These are phyloP conservation scores for Lepus townsendii DNA, from an alignment of 2,797 vertebrate species.

Conservation along the genomic window DNA sequence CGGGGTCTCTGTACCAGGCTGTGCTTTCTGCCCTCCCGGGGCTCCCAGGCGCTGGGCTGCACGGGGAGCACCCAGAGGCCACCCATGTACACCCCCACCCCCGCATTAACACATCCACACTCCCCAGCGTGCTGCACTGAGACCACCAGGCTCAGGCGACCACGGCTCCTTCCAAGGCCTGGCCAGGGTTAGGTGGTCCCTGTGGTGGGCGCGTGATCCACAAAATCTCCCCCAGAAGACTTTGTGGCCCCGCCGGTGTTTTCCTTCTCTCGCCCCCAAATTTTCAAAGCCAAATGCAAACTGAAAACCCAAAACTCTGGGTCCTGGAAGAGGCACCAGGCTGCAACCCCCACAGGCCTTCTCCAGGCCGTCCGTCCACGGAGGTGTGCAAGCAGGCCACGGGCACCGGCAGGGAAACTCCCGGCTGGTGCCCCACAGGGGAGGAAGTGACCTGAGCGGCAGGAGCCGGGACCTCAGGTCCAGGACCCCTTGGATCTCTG, in stretches of 20 bases:
- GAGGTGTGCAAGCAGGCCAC: background rate
- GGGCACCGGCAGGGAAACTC: accelerated
- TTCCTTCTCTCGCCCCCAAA: background rate
- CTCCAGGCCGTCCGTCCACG: background rate
- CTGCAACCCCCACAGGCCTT: background rate
- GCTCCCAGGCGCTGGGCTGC: background rate
- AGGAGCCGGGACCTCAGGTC: background rate
- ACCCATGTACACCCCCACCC: background rate
- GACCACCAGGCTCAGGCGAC: background rate
- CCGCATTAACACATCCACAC: background rate
- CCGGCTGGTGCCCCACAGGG: background rate
- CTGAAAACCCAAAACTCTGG: background rate
- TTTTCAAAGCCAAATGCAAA: background rate
- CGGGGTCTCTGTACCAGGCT: accelerated
- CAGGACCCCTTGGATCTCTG: background rate
- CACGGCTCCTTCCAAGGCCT: background rate
- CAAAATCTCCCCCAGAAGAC: background rate
- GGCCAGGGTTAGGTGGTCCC: background rate
- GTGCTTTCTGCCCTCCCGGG: background rate
- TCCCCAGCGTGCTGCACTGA: background rate
- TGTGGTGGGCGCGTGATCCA: background rate
- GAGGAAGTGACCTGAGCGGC: background rate
- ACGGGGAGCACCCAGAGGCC: background rate
- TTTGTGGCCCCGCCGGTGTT: accelerated
- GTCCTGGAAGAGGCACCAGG: background rate